Evolutionary conservation across 2,797 vertebrate genomes (phyloP), one percentile per base, ranked within the genome.

Genomic region (Acridotheres tristis): DNA sequence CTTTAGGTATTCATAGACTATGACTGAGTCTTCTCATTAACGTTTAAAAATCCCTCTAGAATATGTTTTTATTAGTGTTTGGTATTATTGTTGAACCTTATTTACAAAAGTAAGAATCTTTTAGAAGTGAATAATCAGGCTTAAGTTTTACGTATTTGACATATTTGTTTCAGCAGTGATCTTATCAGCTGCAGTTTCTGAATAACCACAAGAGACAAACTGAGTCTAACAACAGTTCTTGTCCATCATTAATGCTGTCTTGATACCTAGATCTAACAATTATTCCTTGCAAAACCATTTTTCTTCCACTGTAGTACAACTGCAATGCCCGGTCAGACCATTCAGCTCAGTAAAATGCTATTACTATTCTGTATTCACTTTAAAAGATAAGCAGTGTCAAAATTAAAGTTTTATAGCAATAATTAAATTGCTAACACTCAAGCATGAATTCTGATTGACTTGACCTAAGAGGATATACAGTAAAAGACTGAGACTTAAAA

Each of bases 401-500:
- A 90, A 92, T 67, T 32, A 81, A 81, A 30, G 38, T 72, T 95
- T 94, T 89, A 91, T 29, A 90, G 53, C 32, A 90, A 75, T 80
- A 96, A 93, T 77, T 90, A 89, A 74, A 92, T 74, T 80, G 69
- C 59, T 58, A 90, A 78, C 43, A 84, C 34, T 93, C 62, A 85
- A 84, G 54, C n/a, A 58, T 48, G 40, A 91, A 69, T 91, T 95
- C 78, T 80, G 89, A 93, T 72, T 93, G 90, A 95, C 81, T 91
- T 90, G 85, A 73, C 67, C 27, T 80, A 96, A 90, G 83, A 95
- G 69, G 93, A 93, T 91, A 95, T 54, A 42, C 43, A 72, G 29
- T 76, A 78, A 96, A 94, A 90, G 53, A 51, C 27, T 82, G 59
- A 93, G n/a, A 78, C 45, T 93, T 88, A 80, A 94, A 93, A 96